Evolutionary conservation across 2,113 vertebrate species (phyloP).

Genomic region (Nothocercus nigrocapillus): DNA sequence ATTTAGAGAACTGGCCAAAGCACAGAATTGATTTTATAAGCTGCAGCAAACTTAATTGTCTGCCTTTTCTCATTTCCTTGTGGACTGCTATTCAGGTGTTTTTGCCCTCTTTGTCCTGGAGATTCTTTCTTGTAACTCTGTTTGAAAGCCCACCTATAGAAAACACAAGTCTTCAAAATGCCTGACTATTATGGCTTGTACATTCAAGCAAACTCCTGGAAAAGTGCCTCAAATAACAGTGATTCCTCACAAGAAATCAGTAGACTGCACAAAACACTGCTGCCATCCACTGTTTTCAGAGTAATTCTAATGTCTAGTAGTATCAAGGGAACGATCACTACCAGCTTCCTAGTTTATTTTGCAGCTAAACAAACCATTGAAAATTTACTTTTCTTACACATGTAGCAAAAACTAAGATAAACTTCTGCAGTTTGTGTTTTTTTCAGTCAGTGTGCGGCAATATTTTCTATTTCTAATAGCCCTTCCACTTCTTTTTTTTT

Average conservation of each 20-base stretch:
- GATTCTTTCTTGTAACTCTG: background rate
- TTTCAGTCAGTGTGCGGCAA: background rate
- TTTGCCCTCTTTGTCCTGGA: background rate
- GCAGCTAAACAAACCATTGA: background rate
- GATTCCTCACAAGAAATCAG: background rate
- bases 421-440: background rate
- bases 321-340: background rate
- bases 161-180: background rate
- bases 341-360: background rate
- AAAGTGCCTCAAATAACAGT: background rate
- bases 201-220: background rate
- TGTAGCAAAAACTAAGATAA: background rate
- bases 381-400: background rate
- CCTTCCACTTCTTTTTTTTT: background rate
- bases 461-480: background rate
- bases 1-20: background rate
- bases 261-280: background rate
- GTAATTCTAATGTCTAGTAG: background rate
- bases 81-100: background rate
- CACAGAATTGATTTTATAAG: background rate
- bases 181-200: background rate
- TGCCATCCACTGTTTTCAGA: background rate
- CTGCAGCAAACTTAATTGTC: background rate
- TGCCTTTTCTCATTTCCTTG: background rate
- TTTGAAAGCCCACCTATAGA: background rate